Base-by-base conservation (phyloP, 2,888 invertebrate species). In the Idaea biselata region DNA sequence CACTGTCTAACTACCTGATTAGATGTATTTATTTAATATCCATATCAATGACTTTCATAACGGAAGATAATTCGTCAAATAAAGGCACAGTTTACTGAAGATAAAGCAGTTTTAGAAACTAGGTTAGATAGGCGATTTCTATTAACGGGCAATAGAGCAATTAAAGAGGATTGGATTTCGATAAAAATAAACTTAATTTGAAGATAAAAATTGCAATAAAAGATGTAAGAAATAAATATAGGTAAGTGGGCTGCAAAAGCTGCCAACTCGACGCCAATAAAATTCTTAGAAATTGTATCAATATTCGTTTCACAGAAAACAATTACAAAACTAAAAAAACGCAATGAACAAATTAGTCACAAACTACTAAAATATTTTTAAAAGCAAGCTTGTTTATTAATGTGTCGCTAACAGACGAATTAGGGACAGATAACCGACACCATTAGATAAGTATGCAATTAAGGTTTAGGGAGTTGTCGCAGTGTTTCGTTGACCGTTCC, bases 361-460 rank as follows among this genome's bases (percentile, higher is more conserved):
- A 68, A 67, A 60, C 61, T 66, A 78, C 79, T 83, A 79, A 80
- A 82, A 79, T 80, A 75, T 75, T 78, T 83, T 77, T 68, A 66
- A 74, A 76, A 77, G 72, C 67, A 71, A 71, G 76, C 64, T 72
- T 71, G 69, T 74, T 78, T 70, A 75, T 70, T 73, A 76, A 78
- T 71, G 75, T 70, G 63, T 70, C 70, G 72, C 70, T 69, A 71
- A 73, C 72, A 72, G 70, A 74, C 71, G 77, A 82, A 87, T 88
- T 88, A 86, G 81, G 83, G 81, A 80, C 66, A 73, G 88, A 89
- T 90, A 87, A 87, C 76, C 73, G 65, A 66, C 69, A 75, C 79
- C 82, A 78, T 90, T 88, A 89, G 88, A 87, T 88, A 90, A 91
- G 80, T 79, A 85, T 77, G 80, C 84, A 82, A 87, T 90, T 90